A percentile compares a stretch with the other conserved stretches of the same genome.
Conservation (phyloP, 2,888 invertebrate species). For the Romanomermis culicivorax region DNA sequence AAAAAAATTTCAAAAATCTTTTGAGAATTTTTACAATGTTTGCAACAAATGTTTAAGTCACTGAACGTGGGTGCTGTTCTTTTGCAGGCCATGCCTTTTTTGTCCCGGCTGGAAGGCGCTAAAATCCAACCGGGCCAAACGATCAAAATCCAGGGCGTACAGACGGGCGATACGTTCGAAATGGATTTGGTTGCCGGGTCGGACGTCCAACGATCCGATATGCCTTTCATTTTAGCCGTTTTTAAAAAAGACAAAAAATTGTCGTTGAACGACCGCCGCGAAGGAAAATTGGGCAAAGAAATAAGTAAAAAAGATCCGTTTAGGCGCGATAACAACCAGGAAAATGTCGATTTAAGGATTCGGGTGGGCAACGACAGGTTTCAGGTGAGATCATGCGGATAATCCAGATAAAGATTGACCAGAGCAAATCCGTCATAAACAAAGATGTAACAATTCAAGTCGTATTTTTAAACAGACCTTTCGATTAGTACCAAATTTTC, state of each 20-base stretch:
- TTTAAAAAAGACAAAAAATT: not conserved
- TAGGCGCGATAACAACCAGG: conserved; percentile 17
- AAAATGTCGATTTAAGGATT: conserved; percentile 22
- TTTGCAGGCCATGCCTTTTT: not conserved
- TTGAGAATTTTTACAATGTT: too few relatives aligned
- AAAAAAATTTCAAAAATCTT: too few relatives aligned
- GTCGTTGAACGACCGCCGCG: conserved; percentile 5
- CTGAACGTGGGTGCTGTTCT: too few relatives aligned
- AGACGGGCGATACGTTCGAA: not conserved
- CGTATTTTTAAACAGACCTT: too few relatives aligned
- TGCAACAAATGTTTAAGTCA: too few relatives aligned
- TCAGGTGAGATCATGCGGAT: too few relatives aligned
- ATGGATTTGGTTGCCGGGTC: not conserved
- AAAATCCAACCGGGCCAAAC: not conserved
- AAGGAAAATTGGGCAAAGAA: conserved; percentile 23
- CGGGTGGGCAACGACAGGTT: conserved; percentile 21
- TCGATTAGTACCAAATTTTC: too few relatives aligned
- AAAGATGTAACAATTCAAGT: not conserved
- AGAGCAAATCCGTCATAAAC: not conserved
- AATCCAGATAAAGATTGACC: not conserved
- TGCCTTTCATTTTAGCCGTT: not conserved
- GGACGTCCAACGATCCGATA: not conserved
- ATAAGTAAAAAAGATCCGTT: conserved; percentile 19
- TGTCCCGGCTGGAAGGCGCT: not conserved
- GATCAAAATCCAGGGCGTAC: not conserved